A percentile compares a stretch with the other conserved stretches of the same genome.
These are phyloP conservation scores for Neoarius graeffei DNA, from an alignment of 2,113 vertebrate genomes.

Conservation along the genomic window DNA sequence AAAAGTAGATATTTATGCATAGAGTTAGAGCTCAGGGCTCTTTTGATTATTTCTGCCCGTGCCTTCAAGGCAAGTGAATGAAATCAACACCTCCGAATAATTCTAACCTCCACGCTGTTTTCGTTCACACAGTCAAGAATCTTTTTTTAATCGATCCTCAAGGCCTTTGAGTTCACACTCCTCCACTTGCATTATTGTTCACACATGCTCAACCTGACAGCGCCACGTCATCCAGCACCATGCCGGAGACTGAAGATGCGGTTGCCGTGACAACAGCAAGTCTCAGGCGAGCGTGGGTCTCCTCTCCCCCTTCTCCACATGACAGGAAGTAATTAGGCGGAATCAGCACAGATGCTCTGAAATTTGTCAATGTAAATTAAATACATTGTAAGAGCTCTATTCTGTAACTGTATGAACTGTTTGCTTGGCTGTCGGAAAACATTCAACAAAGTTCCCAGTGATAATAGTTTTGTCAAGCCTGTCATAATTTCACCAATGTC, in stretches of 20 bases:
- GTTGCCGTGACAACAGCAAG: constrained; percentile 45
- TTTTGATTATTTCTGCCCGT: background rate
- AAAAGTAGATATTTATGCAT: background rate
- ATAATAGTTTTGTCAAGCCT: too few relatives aligned
- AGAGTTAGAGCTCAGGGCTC: too few relatives aligned
- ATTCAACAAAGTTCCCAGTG: too few relatives aligned
- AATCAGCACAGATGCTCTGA: constrained; percentile 48
- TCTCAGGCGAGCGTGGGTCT: constrained; percentile 1
- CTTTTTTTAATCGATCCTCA: background rate
- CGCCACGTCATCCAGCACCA: constrained; percentile 18
- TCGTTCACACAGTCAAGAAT: constrained; percentile 21
- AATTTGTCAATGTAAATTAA: constrained; percentile 25
- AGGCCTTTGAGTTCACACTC: constrained; percentile 11
- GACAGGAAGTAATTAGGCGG: constrained; percentile 52
- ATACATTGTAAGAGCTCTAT: background rate
- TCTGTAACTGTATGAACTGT: background rate
- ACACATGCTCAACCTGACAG: background rate
- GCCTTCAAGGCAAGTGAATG: constrained; percentile 7
- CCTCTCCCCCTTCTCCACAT: constrained; percentile 8
- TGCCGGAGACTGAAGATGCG: constrained; percentile 30
- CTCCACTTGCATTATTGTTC: constrained; percentile 18
- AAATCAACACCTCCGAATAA: background rate
- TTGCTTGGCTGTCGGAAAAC: background rate
- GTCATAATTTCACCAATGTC: too few relatives aligned
- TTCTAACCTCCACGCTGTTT: constrained; percentile 8